Base-by-base conservation (phyloP, 2,888 invertebrate genomes). In the Kryphioiulus occultus region DNA sequence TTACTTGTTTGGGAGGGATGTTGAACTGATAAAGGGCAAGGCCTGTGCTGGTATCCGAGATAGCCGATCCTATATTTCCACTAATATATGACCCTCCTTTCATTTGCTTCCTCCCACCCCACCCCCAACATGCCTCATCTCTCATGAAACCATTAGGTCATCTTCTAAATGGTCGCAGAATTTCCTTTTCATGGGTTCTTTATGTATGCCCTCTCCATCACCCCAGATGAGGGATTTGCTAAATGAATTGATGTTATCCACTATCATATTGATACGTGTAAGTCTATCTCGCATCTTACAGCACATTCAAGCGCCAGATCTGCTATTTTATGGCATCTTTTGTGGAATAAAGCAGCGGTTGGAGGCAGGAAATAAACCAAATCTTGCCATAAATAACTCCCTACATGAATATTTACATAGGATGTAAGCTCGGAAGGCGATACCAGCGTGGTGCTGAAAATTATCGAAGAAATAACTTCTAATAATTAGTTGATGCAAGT, bases 171-270 rank as follows among this genome's bases (percentile, higher is more conserved):
- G 78, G 78, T 22, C 78, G 15, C 78, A 78, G 78, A 78, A 78
- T 78, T 78, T 78, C 78, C 78, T 78, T 78, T 78, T 78, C 78
- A 78, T 30, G 30, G 30, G 78, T 78, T 78, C 22, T 78, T 78
- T 78, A 78, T 78, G 78, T 30, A 78, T 78, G 78, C 78, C 78
- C 78, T 78, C 78, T 78, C 78, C 78, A 78, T 78, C 78, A 78
- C 78, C 78, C 78, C 78, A 78, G 78, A 78, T 78, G 78, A 78
- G 78, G 78, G 78, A 78, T 78, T 78, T 78, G 78, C 78, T 78
- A 78, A 78, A 78, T 78, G 78, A 78, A 78, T 78, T 78, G 78
- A 78, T 78, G 78, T 78, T 78, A 78, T 78, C 78, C 78, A 78
- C 78, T 78, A 30, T 78, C 78, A 26, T 78, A 78, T 78, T 78